phyloP scores from a whole-genome alignment of 2,797 vertebrate genomes.

The Acipenser oxyrinchus region DNA sequence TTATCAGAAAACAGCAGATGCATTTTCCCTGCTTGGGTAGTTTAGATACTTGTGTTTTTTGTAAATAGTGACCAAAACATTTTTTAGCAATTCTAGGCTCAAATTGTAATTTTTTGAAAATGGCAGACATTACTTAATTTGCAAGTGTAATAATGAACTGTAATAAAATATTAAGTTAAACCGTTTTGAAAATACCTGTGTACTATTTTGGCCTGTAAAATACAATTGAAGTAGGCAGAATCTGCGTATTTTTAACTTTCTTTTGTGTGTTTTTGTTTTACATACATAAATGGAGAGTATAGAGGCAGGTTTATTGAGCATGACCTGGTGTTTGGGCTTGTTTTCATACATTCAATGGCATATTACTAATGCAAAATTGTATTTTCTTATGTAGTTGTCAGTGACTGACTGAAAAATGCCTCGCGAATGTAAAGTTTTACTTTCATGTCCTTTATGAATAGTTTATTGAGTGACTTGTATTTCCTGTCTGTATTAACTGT shows the following conservation, averaged over 20 bases:
- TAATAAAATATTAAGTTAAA: slow-evolving; percentile 61
- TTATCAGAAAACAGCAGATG: slow-evolving; percentile 54
- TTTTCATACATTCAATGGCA: slow-evolving; percentile 52
- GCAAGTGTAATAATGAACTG: slow-evolving; percentile 70
- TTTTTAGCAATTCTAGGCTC: slow-evolving; percentile 42
- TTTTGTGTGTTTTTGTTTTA: slow-evolving; percentile 37
- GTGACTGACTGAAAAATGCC: slow-evolving; percentile 61
- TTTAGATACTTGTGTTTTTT: slow-evolving; percentile 74
- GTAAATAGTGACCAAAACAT: slow-evolving; percentile 88
- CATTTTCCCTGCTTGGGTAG: slow-evolving; percentile 64
- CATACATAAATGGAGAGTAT: slow-evolving; percentile 38
- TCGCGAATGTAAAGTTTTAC: slow-evolving; percentile 57
- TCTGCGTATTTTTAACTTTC: slow-evolving; percentile 25
- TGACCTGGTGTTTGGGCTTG: slow-evolving; percentile 51
- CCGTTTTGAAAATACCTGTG: slow-evolving; percentile 65
- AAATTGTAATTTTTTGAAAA: slow-evolving; percentile 52
- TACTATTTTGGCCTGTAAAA: slow-evolving; percentile 39
- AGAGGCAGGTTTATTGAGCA: slow-evolving; percentile 40
- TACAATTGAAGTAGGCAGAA: slow-evolving; percentile 9
- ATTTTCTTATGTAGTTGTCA: slow-evolving; percentile 62
- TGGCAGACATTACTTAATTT: slow-evolving; percentile 70
- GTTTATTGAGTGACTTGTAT: slow-evolving; percentile 53
- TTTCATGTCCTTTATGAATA: slow-evolving; percentile 53
- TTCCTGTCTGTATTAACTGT: slow-evolving; percentile 56
- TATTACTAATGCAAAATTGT: slow-evolving; percentile 55